Evolutionary conservation across 2,113 vertebrate genomes (phyloP), one percentile per base, ranked within the genome.

Genomic region (Zosterops japonicus): DNA sequence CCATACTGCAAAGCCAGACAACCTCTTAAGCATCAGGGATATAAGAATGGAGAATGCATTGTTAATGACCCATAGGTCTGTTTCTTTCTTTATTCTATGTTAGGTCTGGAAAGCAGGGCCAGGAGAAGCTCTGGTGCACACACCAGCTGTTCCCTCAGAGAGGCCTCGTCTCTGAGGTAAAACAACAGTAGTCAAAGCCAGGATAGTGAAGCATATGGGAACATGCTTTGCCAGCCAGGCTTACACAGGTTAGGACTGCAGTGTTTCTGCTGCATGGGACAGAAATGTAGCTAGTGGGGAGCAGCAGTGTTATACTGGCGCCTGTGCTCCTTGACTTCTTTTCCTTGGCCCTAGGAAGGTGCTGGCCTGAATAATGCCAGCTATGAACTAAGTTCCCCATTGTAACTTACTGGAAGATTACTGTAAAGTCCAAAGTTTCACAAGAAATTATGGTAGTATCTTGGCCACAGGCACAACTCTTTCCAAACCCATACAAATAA

Each of bases 171-270:
- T 47, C 55, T 2, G 5, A 56, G 23, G 27, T 61, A 8, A 52
- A 65, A 16, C 7, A 27, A 6, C 21, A 39, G 52, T 5, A 23
- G 23, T 52, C 42, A 74, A 70, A 74, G 27, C 23, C 6, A 6
- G 14, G n/a, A 31, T 31, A 60, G 49, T 22, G 60, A n/a, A 64
- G 22, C 64, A 23, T 22, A 7, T 22, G 42, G 60, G 39, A 72
- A 49, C 0, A 0, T 11, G 25, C 9, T 78, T 52, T 77, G 36
- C 29, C 56, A 75, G 42, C n/a, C n/a, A 44, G 42, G 19, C 14
- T 61, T 76, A 49, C 16, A 4, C 22, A 67, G 36, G 11, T 75
- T 36, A 85, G 61, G 33, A 42, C 25, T 75, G 42, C 61, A 50
- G 18, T 70, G 25, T n/a, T 90, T 61, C 79, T 82, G 42, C 56